Conservation (phyloP, 2,113 vertebrate genomes). For the Pelusios castaneus region DNA sequence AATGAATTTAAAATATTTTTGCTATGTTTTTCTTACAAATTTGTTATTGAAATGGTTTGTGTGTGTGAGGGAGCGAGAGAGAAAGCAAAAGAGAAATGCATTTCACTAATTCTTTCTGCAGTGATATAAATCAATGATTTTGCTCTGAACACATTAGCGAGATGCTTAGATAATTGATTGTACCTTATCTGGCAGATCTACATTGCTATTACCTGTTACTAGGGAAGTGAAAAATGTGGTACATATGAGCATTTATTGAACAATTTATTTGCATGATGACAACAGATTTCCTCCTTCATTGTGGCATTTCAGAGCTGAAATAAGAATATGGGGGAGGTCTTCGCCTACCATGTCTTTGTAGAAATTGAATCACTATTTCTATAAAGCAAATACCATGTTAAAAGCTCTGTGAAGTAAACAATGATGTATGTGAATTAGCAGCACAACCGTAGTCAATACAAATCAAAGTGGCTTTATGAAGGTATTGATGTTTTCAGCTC, state of each 20-base stretch:
- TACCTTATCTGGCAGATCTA: slow-evolving; percentile 61
- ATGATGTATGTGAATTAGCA: slow-evolving; percentile 78
- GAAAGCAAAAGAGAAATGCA: background rate
- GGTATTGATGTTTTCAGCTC: slow-evolving; percentile 76
- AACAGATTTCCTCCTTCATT: slow-evolving; percentile 54
- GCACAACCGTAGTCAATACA: slow-evolving; percentile 71
- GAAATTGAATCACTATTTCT: slow-evolving; percentile 69
- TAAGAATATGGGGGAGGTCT: slow-evolving; percentile 39
- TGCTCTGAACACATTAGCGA: slow-evolving; percentile 51
- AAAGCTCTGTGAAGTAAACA: slow-evolving; percentile 77
- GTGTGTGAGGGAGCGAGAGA: no score
- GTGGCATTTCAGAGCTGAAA: slow-evolving; percentile 20
- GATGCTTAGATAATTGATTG: slow-evolving; percentile 57
- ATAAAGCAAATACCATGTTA: slow-evolving; percentile 78
- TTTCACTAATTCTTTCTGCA: background rate
- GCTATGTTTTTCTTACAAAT: rapidly evolving
- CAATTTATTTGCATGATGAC: slow-evolving; percentile 41
- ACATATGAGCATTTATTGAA: slow-evolving; percentile 7
- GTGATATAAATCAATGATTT: slow-evolving; percentile 27
- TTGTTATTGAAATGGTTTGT: background rate
- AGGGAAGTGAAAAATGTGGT: background rate
- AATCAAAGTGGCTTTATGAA: slow-evolving; percentile 81
- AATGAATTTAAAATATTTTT: background rate
- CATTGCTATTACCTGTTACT: slow-evolving; percentile 38
- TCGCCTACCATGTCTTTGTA: slow-evolving; percentile 44